These are phyloP conservation scores for Drosophila seclusa DNA, from an alignment of 2,888 invertebrate species.

Conservation along the genomic window DNA sequence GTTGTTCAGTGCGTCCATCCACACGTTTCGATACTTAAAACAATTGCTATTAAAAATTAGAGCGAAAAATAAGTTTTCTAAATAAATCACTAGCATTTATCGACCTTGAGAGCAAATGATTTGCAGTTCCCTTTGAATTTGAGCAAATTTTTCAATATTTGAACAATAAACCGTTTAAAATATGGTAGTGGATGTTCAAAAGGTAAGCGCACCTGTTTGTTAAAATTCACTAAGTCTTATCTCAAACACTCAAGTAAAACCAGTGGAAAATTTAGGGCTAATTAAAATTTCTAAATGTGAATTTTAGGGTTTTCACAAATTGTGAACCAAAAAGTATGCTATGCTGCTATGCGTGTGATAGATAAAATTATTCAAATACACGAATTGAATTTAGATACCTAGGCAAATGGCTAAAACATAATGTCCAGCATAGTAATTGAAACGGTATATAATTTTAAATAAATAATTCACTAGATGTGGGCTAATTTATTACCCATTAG, in stretches of 20 bases:
- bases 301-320: background rate
- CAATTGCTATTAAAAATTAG: conserved; percentile 5
- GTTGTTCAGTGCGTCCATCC: conserved; percentile 64
- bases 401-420: background rate
- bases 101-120: conserved; percentile 11
- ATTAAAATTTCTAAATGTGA: background rate
- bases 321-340: conserved; percentile 50
- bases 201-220: conserved; percentile 34
- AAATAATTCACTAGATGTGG: conserved; percentile 8
- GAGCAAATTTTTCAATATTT: background rate
- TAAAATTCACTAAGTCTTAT: background rate
- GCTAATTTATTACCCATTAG: conserved; percentile 15
- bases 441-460: background rate
- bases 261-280: background rate
- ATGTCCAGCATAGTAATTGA: background rate
- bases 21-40: conserved; percentile 57
- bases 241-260: background rate
- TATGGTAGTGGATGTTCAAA: conserved; percentile 66
- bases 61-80: background rate
- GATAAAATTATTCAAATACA: background rate
- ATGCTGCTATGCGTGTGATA: background rate
- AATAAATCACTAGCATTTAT: background rate
- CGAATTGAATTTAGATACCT: background rate
- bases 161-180: background rate
- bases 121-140: background rate